Evolutionary conservation across 2,888 invertebrate genomes (phyloP).

Genomic region (Harmothoe impar): DNA sequence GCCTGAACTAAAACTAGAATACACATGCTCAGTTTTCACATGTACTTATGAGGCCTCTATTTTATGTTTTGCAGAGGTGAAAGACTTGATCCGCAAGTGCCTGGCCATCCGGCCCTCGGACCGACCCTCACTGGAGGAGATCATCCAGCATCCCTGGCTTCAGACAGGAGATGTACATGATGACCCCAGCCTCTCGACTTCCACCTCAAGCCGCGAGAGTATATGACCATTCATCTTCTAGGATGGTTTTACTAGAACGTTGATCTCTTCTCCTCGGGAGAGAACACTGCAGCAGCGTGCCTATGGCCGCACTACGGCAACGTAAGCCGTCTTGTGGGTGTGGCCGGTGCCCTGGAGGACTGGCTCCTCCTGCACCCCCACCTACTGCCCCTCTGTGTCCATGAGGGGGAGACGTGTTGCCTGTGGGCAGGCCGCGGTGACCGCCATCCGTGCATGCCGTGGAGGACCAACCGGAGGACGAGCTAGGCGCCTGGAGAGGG

Average conservation of each 20-base stretch:
- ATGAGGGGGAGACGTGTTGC: constrained; percentile 5
- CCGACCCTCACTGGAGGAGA: constrained; percentile 85
- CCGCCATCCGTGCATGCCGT: background rate
- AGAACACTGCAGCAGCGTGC: background rate
- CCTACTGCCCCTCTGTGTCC: background rate
- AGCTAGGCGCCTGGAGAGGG: background rate
- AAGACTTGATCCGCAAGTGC: constrained; percentile 85
- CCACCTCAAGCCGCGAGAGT: constrained; percentile 62
- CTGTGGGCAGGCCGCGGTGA: background rate
- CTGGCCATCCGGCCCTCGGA: constrained; percentile 84
- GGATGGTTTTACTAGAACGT: constrained; percentile 27
- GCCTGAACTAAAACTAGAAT: too few relatives aligned
- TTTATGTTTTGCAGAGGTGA: constrained; percentile 83
- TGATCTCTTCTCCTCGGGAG: background rate
- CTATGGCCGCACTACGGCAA: background rate
- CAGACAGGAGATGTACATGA: constrained; percentile 22
- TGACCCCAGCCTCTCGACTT: constrained; percentile 58
- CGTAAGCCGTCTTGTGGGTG: background rate
- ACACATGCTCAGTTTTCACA: too few relatives aligned
- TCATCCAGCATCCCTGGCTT: constrained; percentile 85
- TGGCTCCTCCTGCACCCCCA: background rate
- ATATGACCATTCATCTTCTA: constrained; percentile 60
- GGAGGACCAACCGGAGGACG: background rate
- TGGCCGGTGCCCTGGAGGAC: background rate
- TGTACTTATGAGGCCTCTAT: background rate